Evolutionary conservation across 1,140 invertebrate species (phyloP), one percentile per base, ranked within the genome.

Genomic region (Drosophila pallidifrons): DNA sequence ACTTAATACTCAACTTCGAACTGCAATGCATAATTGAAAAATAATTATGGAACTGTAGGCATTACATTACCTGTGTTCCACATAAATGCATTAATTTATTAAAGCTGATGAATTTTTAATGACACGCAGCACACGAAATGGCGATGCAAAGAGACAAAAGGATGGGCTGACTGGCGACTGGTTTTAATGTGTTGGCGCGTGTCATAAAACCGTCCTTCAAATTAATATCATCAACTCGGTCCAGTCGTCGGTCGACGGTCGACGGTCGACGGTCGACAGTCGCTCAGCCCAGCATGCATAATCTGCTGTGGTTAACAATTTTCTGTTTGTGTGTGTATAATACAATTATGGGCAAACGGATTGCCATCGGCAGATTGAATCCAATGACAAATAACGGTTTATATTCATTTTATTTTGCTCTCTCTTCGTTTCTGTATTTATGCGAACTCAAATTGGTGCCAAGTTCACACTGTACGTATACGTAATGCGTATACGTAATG

Each of bases 11-110:
- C 15, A 5, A 10, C 11, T 1, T 15, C 35, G 6, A 41, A 20
- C 15, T 55, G 30, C 35, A 35, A 49, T 60, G 49, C 63, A 71
- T 87, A 87, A 87, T 88, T 87, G 65, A 77, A 77, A 79, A 77
- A 75, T 87, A 87, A 87, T 87, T 82, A 88, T 83, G 30, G 54
- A 15, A 51, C 46, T 49, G 25, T 15, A 51, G 45, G 10, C 10
- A 43, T 58, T 49, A 32, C n/a, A 35, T 30, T 20, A 10, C 11
- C 28, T 8, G 25, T 8, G 25, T 4, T 30, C 4, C 32, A 5
- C 32, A 13, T 47, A 20, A 49, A 57, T 15, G 32, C 45, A 52
- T 45, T 66, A 45, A 49, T 59, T 43, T 76, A 61, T 64, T 49
- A 58, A 60, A 49, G 64, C 64, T 13, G 58, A 46, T 72, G 75